Base-by-base conservation (phyloP, 2,888 invertebrate species). In the Zelleria hepariella region DNA sequence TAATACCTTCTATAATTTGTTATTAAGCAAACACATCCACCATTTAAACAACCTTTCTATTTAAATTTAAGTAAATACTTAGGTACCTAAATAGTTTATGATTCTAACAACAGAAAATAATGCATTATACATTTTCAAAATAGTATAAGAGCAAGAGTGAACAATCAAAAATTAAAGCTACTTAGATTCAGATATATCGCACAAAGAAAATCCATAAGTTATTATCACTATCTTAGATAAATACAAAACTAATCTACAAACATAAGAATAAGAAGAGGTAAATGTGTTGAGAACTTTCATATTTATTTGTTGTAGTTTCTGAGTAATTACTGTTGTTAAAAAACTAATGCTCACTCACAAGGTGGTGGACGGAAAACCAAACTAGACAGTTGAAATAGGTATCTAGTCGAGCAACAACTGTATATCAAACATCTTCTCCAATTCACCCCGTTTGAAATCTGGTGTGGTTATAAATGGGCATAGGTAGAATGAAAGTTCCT, bases 391-490 rank as follows among this genome's bases (percentile, higher is more conserved):
- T 32, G 7, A 2, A 52, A 25, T 25, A 15, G 7, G 4, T 21
- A 62, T 66, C 81, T 67, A 89, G 78, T 89, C 89, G 60, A 89
- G 77, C 63, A 89, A 70, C 66, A 89, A 73, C 68, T 89, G 85
- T 74, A 89, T 88, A 66, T 82, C 77, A 68, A 87, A 89, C 79
- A 89, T 78, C 72, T 84, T 84, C 65, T 87, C 84, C 69, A 89
- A 68, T 67, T 89, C 89, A 65, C 78, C 69, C 69, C 84, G 78
- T 67, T 86, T 83, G 62, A 89, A 89, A 64, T 82, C 80, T 58
- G 81, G 80, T 52, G 83, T 79, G 66, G 82, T 84, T 48, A 89
- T 86, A 65, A 89, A 89, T 54, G 89, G 89, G 64, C 89, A 89
- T 47, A 87, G 74, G 65, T 89, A 89, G 67, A 89, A 89, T 60